phyloP scores from a whole-genome alignment of 2,888 invertebrate genomes.

The Hypena proboscidalis region DNA sequence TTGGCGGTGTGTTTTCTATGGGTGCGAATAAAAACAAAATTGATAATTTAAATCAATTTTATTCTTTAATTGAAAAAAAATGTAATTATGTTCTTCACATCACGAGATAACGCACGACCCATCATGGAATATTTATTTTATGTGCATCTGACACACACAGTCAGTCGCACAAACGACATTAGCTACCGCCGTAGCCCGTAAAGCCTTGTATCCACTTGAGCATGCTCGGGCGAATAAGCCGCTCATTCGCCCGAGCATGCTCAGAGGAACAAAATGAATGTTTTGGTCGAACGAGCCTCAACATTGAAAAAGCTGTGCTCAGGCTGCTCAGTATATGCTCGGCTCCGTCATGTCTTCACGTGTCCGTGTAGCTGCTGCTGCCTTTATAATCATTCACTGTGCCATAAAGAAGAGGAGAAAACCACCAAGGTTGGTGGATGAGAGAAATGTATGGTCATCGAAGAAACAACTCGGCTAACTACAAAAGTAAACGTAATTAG shows the following conservation, averaged over 20 bases:
- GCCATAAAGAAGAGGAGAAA: conserved; percentile 15
- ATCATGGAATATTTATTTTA: no score
- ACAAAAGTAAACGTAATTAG: conserved; percentile 12
- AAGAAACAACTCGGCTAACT: conserved; percentile 6
- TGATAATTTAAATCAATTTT: no score
- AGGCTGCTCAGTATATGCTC: conserved; percentile 18
- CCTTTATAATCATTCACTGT: conserved; percentile 18
- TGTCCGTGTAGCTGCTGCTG: conserved; percentile 19
- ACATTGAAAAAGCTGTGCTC: conserved; percentile 18
- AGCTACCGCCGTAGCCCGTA: no score
- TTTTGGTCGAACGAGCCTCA: conserved; percentile 20
- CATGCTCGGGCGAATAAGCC: conserved; percentile 13
- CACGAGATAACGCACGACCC: no score
- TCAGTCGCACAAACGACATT: no score
- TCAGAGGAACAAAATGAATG: conserved; percentile 18
- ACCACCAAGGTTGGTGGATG: conserved; percentile 12
- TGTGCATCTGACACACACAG: no score
- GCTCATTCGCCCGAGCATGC: conserved; percentile 16
- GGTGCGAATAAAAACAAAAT: no score
- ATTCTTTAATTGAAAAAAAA: no score
- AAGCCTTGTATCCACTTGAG: conserved; percentile 11
- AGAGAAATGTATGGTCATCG: conserved; percentile 11
- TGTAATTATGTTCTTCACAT: no score
- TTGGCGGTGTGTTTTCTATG: no score
- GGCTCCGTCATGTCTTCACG: conserved; percentile 19